Evolutionary conservation across 2,888 invertebrate species (phyloP), one percentile per base, ranked within the genome.

Genomic region (Andrena flavipes): DNA sequence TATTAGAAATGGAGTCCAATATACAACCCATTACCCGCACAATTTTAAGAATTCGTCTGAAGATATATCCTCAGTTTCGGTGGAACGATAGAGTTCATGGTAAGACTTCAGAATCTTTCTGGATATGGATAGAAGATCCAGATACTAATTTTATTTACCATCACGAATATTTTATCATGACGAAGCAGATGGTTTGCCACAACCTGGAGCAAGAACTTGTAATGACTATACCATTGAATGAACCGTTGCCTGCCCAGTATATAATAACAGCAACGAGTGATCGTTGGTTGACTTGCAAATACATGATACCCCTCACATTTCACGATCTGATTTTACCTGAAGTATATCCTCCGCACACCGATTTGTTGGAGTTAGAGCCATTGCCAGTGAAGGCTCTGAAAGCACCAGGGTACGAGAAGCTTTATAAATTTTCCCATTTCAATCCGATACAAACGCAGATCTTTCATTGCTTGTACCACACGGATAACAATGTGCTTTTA

Each of bases 371-470:
- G 91, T 95, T 99, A 23, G 97, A 97, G 84, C 99, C 99, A 0
- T 94, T 99, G 29, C 97, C 99, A 1, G 95, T 98, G 42, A 96
- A 96, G 30, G 98, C 97, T 0, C 94, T 99, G 20, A 96, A 97
- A 88, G 97, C 99, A 91, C 94, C 96, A 0, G 93, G 95, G 0
- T 98, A 96, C 91, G 97, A 99, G 93, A 95, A 96, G 68, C 95
- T 99, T 2, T 99, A 99, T 95, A 96, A 95, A 82, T 99, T 99
- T 94, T 96, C 96, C 0, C 99, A 99, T 93, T 99, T 99, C 95
- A 99, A 99, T 95, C 99, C 99, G 0, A 98, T 99, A 86, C 99
- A 99, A 94, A 99, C 99, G 0, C 99, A 99, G 95, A 97, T 99
- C 84, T 99, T 99, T 94, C 98, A 99, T 94, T 97, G 98, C 64